phyloP scores from a whole-genome alignment of 2,888 invertebrate species.

The Mayetiola destructor region DNA sequence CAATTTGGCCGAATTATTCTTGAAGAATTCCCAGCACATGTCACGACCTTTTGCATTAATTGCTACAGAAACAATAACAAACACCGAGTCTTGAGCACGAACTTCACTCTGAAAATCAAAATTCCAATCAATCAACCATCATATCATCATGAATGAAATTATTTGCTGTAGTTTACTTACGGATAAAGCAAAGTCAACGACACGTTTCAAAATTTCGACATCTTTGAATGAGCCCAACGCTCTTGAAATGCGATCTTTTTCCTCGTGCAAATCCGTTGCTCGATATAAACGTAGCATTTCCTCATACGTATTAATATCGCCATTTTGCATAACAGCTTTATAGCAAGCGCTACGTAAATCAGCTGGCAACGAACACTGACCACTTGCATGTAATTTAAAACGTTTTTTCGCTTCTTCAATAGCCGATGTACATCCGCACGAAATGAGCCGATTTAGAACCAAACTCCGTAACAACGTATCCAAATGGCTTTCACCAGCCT shows the following conservation, averaged over 20 bases:
- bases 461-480: slow-evolving; percentile 74
- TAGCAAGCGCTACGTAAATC: slow-evolving; percentile 80
- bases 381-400: slow-evolving; percentile 51
- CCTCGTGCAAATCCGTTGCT: slow-evolving; percentile 78
- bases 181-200: slow-evolving; percentile 68
- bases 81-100: slow-evolving; percentile 78
- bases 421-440: slow-evolving; percentile 62
- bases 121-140: not conserved
- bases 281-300: slow-evolving; percentile 68
- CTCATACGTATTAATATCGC: slow-evolving; percentile 56
- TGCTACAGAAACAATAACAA: slow-evolving; percentile 75
- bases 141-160: not conserved
- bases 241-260: slow-evolving; percentile 78
- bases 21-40: slow-evolving; percentile 81
- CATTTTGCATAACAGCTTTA: slow-evolving; percentile 59
- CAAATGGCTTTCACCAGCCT: slow-evolving; percentile 69
- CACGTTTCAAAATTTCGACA: slow-evolving; percentile 51
- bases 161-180: slow-evolving; percentile 34
- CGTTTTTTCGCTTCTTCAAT: slow-evolving; percentile 59
- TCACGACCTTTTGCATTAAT: slow-evolving; percentile 67
- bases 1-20: slow-evolving; percentile 65
- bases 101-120: slow-evolving; percentile 57
- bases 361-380: slow-evolving; percentile 52
- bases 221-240: slow-evolving; percentile 70
- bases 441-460: slow-evolving; percentile 67